phyloP scores from a whole-genome alignment of 2,888 invertebrate species.

The Leptopilina syphax region DNA sequence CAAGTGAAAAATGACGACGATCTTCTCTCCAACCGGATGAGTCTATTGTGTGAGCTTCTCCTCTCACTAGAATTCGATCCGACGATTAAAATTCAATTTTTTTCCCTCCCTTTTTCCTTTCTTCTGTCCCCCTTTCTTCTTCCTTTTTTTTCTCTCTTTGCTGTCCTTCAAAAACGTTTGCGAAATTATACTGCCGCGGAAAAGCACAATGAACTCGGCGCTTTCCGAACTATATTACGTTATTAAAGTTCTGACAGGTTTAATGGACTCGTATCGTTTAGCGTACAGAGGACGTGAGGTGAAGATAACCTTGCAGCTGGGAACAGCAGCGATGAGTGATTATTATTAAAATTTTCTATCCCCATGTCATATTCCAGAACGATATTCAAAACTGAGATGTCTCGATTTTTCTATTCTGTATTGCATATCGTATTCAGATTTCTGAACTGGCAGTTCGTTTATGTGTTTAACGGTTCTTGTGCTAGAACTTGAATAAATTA shows the following conservation, averaged over 20 bases:
- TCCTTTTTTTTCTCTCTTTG: not conserved
- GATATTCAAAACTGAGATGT: not conserved
- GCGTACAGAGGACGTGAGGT: not conserved
- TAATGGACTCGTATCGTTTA: conserved; percentile 16
- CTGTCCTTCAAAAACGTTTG: conserved; percentile 18
- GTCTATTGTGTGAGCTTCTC: conserved; percentile 11
- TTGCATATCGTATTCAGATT: too few relatives aligned
- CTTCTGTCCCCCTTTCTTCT: not conserved
- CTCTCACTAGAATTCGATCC: conserved; percentile 7
- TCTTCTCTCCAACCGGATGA: conserved; percentile 5
- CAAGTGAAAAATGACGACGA: conserved; percentile 31
- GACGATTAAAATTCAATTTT: conserved; percentile 22
- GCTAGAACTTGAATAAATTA: too few relatives aligned
- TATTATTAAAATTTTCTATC: conserved; percentile 10
- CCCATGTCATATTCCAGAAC: not conserved
- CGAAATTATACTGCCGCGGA: not conserved
- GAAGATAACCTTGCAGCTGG: conserved; percentile 12
- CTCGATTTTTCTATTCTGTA: too few relatives aligned
- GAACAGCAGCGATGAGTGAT: conserved; percentile 28
- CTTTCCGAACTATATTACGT: not conserved
- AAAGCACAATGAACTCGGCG: conserved; percentile 16
- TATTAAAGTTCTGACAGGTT: conserved; percentile 22
- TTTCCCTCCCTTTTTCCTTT: not conserved
- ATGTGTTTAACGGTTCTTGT: too few relatives aligned
- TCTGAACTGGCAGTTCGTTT: too few relatives aligned